A percentile compares a stretch with the other conserved stretches of the same genome.
Evolutionary conservation across 2,113 vertebrate species (phyloP).

Genomic region (Sinocyclocheilus anshuiensis): DNA sequence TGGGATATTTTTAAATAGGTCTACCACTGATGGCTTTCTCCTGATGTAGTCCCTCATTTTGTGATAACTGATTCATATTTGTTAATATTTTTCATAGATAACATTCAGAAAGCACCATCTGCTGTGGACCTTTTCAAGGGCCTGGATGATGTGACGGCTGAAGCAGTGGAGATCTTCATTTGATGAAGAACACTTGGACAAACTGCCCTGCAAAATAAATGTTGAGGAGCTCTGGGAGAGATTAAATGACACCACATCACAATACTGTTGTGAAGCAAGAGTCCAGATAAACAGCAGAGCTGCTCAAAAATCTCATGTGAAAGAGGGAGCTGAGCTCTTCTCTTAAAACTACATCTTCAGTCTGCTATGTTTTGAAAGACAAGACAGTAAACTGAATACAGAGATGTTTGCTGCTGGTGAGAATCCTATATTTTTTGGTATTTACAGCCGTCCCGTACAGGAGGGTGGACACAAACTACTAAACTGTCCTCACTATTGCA

Average conservation of each 20-base stretch:
- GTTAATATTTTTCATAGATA: constrained; percentile 57
- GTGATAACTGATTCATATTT: neutral
- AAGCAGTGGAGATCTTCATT: constrained; percentile 78
- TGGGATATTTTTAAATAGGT: neutral
- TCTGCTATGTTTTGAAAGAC: constrained; percentile 67
- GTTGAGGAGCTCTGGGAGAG: neutral
- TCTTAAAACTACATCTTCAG: constrained; percentile 71
- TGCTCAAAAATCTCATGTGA: neutral
- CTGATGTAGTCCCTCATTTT: neutral
- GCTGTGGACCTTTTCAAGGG: constrained; percentile 68
- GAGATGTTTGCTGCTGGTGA: constrained; percentile 71
- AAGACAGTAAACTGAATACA: constrained; percentile 56
- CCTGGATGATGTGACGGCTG: constrained; percentile 71
- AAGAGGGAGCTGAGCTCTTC: constrained; percentile 19
- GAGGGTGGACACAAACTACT: neutral
- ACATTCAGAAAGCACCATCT: constrained; percentile 56
- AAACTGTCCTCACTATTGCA: neutral
- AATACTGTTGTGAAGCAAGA: constrained; percentile 5
- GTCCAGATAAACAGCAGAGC: neutral
- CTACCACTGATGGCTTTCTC: neutral
- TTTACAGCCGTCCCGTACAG: neutral
- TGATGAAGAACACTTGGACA: constrained; percentile 49
- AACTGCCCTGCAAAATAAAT: neutral
- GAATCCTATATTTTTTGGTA: constrained; percentile 48
- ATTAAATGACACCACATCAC: constrained; percentile 29